Conservation (phyloP, 2,888 invertebrate genomes). For the Ornithoptera priamus region DNA sequence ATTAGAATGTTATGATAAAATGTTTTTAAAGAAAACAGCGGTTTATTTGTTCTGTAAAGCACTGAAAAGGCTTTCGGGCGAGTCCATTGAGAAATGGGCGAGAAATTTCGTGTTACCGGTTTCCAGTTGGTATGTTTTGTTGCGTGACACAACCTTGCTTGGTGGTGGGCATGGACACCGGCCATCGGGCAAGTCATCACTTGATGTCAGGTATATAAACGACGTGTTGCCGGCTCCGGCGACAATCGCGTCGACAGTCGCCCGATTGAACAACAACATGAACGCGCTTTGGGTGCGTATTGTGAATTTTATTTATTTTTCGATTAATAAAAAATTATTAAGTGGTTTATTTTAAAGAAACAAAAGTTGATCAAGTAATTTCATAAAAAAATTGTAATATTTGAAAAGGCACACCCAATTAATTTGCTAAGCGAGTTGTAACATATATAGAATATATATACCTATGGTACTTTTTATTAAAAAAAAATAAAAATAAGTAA, state of each 20-base stretch:
- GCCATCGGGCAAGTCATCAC: slow-evolving; percentile 24
- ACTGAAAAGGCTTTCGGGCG: not conserved
- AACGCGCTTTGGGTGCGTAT: slow-evolving; percentile 61
- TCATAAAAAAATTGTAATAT: too few species aligned
- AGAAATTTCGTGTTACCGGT: slow-evolving; percentile 29
- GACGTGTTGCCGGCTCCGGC: slow-evolving; percentile 41
- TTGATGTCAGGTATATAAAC: slow-evolving; percentile 58
- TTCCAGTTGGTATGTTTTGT: slow-evolving; percentile 8
- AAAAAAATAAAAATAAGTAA: too few species aligned
- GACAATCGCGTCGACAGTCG: slow-evolving; percentile 60
- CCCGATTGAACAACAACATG: slow-evolving; percentile 55
- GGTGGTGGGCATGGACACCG: slow-evolving; percentile 16
- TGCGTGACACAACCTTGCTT: slow-evolving; percentile 23
- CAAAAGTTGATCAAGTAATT: not conserved
- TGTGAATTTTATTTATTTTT: slow-evolving; percentile 15
- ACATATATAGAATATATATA: not conserved
- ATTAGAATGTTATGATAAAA: too few species aligned
- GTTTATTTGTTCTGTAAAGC: slow-evolving; percentile 9
- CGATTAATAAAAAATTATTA: not conserved
- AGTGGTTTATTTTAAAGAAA: not conserved
- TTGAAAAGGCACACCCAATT: slow-evolving; percentile 7
- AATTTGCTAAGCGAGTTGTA: slow-evolving; percentile 20
- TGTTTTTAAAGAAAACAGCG: too few species aligned
- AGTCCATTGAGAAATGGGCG: slow-evolving; percentile 20
- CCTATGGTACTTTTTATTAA: too few species aligned